Base-by-base conservation (phyloP, 2,888 invertebrate genomes). In the Caenorhabditis wallacei region DNA sequence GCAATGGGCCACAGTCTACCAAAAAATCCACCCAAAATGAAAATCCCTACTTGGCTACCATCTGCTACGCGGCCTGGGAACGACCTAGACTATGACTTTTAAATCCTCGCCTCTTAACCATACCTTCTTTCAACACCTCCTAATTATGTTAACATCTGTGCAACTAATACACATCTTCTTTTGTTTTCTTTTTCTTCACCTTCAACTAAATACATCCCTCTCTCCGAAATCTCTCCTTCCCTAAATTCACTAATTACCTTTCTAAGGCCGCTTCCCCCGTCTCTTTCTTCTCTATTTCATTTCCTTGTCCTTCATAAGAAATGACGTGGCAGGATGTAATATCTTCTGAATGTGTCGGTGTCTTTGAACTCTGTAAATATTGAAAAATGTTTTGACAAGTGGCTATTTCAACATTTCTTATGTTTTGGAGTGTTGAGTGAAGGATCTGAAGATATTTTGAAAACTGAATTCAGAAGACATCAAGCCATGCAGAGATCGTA, bases 81-180 rank as follows among this genome's bases (percentile, higher is more conserved):
- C n/a, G n/a, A n/a, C n/a, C n/a, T n/a, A n/a, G n/a, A n/a, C n/a
- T n/a, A n/a, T n/a, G n/a, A n/a, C n/a, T n/a, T n/a, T n/a, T n/a
- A n/a, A n/a, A n/a, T n/a, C n/a, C n/a, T n/a, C n/a, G n/a, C n/a
- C n/a, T 8, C 46, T n/a, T 18, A 18, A 7, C 46, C 2, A 2
- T 48, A 13, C 40, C 40, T 48, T 24, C 24, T 53, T 53, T 22
- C 24, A 30, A 8, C 30, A 16, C 48, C 1, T 20, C 64, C 30
- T 48, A 35, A 64, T 64, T 64, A 48, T 30, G 30, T 40, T 18
- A 68, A 48, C 75, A 75, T 57, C 75, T 75, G 75, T 51, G 30
- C 22, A 22, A 56, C 51, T 54, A 63, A 54, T 74, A 64, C 22
- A 20, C 54, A 51, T 54, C 48, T 43, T 51, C 40, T 40, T 20